A percentile compares a stretch with the other conserved stretches of the same genome.
Conservation (phyloP, 2,888 invertebrate genomes). For the Blastobasis lacticolella region DNA sequence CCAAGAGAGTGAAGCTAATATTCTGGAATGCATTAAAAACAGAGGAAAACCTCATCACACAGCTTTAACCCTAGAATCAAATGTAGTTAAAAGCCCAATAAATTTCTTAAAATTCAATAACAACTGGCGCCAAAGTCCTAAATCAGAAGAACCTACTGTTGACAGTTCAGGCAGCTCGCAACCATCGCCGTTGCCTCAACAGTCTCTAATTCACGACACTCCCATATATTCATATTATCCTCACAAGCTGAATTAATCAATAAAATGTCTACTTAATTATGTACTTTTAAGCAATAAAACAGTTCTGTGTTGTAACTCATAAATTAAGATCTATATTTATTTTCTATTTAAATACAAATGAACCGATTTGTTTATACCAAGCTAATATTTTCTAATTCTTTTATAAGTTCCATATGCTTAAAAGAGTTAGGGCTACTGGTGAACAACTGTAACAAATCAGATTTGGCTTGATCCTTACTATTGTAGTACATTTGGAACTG, state of each 20-base stretch:
- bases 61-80: constrained; percentile 11
- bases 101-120: constrained; percentile 27
- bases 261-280: no score
- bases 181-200: not conserved
- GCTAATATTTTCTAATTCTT: constrained; percentile 80
- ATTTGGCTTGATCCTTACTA: constrained; percentile 76
- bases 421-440: constrained; percentile 82
- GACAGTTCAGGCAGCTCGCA: not conserved
- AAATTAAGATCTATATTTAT: not conserved
- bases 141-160: no score
- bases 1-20: constrained; percentile 21
- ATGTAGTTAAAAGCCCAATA: constrained; percentile 31
- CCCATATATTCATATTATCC: constrained; percentile 54
- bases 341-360: not conserved
- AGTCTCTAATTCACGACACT: constrained; percentile 27
- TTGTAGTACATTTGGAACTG: constrained; percentile 90
- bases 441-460: constrained; percentile 79
- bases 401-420: constrained; percentile 86
- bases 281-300: no score
- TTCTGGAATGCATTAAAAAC: constrained; percentile 17
- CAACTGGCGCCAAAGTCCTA: constrained; percentile 9
- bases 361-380: constrained; percentile 25
- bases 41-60: constrained; percentile 7
- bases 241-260: constrained; percentile 38
- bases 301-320: no score